phyloP scores from a whole-genome alignment of 2,797 vertebrate genomes.

The Sciurus vulgaris region DNA sequence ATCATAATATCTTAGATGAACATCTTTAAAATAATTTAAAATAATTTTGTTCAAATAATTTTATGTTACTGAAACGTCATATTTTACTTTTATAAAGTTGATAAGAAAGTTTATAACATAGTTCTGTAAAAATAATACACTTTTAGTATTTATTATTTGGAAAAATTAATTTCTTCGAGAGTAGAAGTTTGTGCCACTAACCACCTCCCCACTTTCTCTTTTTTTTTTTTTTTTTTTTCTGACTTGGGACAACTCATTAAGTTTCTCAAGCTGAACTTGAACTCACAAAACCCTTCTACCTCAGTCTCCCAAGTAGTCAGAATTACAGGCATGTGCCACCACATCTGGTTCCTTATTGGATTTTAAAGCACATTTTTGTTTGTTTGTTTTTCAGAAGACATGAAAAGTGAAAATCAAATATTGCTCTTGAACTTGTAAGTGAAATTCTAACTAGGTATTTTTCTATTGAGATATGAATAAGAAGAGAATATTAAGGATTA shows the following conservation, averaged over 20 bases:
- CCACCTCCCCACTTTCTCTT: neutral
- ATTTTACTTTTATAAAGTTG: neutral
- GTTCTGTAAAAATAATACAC: neutral
- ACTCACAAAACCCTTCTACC: no score
- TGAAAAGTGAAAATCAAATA: slow-evolving; percentile 4
- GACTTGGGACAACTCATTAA: no score
- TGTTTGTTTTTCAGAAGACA: neutral
- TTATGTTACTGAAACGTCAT: neutral
- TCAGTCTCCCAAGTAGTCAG: no score
- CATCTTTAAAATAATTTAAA: slow-evolving; percentile 16
- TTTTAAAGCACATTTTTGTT: slow-evolving; percentile 19
- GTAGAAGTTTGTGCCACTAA: neutral
- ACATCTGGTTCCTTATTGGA: neutral
- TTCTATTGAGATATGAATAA: slow-evolving; percentile 57
- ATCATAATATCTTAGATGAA: neutral
- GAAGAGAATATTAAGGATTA: slow-evolving; percentile 62
- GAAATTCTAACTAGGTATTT: slow-evolving; percentile 20
- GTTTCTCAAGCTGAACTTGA: no score
- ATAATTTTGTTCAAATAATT: neutral
- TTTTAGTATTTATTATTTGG: neutral
- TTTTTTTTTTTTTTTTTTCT: no score
- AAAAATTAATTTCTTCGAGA: slow-evolving; percentile 33
- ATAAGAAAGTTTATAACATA: neutral
- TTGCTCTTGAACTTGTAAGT: slow-evolving; percentile 46
- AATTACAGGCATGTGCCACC: no score